Evolutionary conservation across 2,113 vertebrate species (phyloP).

Genomic region (Nicator chloris): DNA sequence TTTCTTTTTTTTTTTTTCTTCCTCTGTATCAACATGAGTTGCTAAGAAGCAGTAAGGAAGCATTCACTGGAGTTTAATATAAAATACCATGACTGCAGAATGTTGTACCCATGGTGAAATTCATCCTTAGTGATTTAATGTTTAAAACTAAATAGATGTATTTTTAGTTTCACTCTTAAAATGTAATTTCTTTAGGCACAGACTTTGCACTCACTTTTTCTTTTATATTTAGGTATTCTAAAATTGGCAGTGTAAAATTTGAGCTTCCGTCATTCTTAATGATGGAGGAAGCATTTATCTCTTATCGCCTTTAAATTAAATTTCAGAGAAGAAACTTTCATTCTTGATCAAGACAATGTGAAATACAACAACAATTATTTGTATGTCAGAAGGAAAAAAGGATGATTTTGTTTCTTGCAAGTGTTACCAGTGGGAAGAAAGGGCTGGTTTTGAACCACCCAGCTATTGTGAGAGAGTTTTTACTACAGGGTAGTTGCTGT

Average conservation of each 20-base stretch:
- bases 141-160: not conserved
- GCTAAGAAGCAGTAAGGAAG: not conserved
- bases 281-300: not conserved
- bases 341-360: not conserved
- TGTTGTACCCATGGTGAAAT: not conserved
- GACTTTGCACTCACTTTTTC: not conserved
- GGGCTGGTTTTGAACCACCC: not conserved
- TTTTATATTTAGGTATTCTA: not conserved
- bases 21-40: not conserved
- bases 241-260: not conserved
- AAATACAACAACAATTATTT: not conserved
- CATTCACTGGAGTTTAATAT: slow-evolving; percentile 15
- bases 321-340: not conserved
- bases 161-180: not conserved
- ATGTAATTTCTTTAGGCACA: not conserved
- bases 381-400: not conserved
- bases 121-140: not conserved
- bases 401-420: not conserved
- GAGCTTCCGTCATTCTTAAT: not conserved
- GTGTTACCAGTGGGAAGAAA: not conserved
- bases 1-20: not conserved
- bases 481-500: not conserved
- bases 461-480: not conserved
- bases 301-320: slow-evolving; percentile 14
- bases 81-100: not conserved